Base-by-base conservation (phyloP, 1,140 invertebrate species). In the Apis cerana region DNA sequence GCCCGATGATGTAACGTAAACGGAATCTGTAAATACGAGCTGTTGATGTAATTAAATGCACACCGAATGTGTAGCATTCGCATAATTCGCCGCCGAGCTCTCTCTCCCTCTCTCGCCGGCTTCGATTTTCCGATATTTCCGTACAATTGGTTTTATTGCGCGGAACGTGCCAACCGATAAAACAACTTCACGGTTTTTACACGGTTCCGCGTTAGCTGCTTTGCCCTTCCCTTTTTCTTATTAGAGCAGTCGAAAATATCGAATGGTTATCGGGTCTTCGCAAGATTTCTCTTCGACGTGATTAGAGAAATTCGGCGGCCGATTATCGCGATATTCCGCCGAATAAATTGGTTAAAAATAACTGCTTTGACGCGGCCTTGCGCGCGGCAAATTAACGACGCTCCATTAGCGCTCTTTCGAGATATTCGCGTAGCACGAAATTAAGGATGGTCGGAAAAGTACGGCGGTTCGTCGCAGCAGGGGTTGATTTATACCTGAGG, bases 381-480 rank as follows among this genome's bases (percentile, higher is more conserved):
- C n/a, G 13, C 33, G 33, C 33, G 33, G 21, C 64, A 23, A 62
- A 27, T 23, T 52, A 75, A 50, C 19, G 2, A 15, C 8, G n/a
- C n/a, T 27, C 23, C 13, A 27, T 27, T 13, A 62, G 27, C 23
- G 48, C 19, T 17, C 15, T 3, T 50, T 19, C n/a, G 43, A 59
- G 10, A 13, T 15, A 10, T 52, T n/a, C 11, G 15, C 33, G 33
- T 21, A 1, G 43, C 19, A 43, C 10, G 12, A 54, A 68, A 78
- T 82, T 64, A 71, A 78, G 33, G 76, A 80, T 48, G 67, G 50
- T 52, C 76, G 80, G 85, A 76, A 69, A 70, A 56, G 61, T 58
- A 56, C 75, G 67, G 76, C 80, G 67, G 85, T 88, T 80, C 74
- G 80, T 88, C 83, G 83, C 65, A 58, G 62, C 8, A 33, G 58